These are phyloP conservation scores for Reinhardtius hippoglossoides DNA, from an alignment of 2,113 vertebrate genomes.

Conservation along the genomic window DNA sequence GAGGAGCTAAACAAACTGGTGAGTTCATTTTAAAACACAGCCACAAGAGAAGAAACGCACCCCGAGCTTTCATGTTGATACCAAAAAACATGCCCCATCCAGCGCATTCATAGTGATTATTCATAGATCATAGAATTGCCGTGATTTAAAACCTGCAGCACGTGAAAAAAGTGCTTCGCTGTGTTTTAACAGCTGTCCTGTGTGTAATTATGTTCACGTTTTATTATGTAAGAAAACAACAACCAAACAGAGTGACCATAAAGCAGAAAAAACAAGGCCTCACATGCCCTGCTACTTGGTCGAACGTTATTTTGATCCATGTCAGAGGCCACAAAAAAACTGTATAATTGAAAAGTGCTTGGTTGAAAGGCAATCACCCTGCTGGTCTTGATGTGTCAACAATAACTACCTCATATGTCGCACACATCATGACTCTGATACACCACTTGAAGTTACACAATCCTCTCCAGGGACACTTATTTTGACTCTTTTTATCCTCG, in stretches of 20 bases:
- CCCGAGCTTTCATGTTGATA: not conserved
- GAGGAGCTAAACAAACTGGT: conserved; percentile 84
- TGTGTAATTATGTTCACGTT: conserved; percentile 76
- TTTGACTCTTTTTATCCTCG: conserved; percentile 35
- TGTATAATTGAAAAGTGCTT: conserved; percentile 68
- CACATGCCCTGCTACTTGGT: conserved; percentile 70
- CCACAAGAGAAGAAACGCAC: conserved; percentile 23
- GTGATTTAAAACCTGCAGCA: conserved; percentile 53
- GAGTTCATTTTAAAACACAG: conserved; percentile 37
- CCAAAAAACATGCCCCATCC: conserved; percentile 10
- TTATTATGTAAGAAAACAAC: conserved; percentile 73
- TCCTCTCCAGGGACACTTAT: conserved; percentile 48
- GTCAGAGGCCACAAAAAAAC: conserved; percentile 44
- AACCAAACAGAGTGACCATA: conserved; percentile 70
- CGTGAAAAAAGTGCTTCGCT: conserved; percentile 59
- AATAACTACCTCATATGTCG: conserved; percentile 58
- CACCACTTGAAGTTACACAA: conserved; percentile 58
- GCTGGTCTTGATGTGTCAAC: conserved; percentile 58
- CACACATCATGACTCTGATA: conserved; percentile 43
- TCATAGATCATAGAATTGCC: not conserved
- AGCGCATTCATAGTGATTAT: conserved; percentile 13
- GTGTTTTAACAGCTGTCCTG: conserved; percentile 65
- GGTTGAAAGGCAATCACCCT: conserved; percentile 53
- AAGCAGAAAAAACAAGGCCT: conserved; percentile 64
- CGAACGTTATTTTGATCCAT: conserved; percentile 72